Percentiles rank a stretch among this genome's conserved stretches.
Conservation (phyloP, 1,140 invertebrate genomes). For the Stegodyphus mimosarum region DNA sequence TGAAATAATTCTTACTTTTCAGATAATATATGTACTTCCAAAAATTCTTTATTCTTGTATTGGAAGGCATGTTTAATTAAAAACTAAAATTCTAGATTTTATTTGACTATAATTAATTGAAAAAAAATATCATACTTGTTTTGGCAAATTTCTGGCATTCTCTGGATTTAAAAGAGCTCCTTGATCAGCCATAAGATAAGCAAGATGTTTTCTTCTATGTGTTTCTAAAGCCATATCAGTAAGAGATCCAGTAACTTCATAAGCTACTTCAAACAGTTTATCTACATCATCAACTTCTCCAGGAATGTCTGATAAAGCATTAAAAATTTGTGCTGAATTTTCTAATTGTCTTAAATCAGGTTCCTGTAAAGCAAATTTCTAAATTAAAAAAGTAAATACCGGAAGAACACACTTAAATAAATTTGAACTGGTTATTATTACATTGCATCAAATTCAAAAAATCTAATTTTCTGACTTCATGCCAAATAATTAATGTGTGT, state of each 20-base stretch:
- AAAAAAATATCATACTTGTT: slow-evolving; percentile 72
- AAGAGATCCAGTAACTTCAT: slow-evolving; percentile 72
- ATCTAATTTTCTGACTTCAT: no score
- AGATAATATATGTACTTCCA: no score
- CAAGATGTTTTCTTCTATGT: slow-evolving; percentile 88
- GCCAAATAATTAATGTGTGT: no score
- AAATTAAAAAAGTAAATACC: not conserved
- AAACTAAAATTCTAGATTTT: no score
- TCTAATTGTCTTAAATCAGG: slow-evolving; percentile 82
- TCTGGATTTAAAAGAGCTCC: slow-evolving; percentile 92
- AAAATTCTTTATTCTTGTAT: no score
- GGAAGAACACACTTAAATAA: not conserved
- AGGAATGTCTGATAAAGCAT: slow-evolving; percentile 93
- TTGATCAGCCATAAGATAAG: slow-evolving; percentile 96
- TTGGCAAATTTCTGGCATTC: slow-evolving; percentile 88
- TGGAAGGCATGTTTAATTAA: no score
- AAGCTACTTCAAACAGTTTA: slow-evolving; percentile 65
- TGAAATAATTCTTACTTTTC: no score
- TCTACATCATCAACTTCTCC: slow-evolving; percentile 70
- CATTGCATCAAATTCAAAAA: no score
- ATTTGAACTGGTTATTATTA: no score
- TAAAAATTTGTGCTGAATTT: slow-evolving; percentile 97
- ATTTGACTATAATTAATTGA: not conserved
- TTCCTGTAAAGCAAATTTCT: slow-evolving; percentile 72
- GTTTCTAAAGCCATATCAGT: slow-evolving; percentile 90